Percentiles rank a stretch among this genome's conserved stretches.
phyloP scores from a whole-genome alignment of 2,888 invertebrate species.

The Zele albiditarsus region DNA sequence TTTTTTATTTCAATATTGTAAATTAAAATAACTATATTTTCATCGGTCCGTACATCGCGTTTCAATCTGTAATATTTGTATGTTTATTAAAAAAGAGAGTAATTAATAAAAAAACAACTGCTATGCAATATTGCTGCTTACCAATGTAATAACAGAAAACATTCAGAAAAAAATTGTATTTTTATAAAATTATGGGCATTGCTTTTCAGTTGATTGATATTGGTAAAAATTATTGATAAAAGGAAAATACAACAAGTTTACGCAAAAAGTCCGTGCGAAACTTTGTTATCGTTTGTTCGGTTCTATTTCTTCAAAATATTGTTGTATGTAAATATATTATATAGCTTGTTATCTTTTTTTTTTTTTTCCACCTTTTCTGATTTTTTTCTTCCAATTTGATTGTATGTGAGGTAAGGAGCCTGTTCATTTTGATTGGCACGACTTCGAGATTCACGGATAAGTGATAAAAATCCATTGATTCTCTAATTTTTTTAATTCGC shows the following conservation, averaged over 20 bases:
- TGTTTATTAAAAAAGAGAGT: constrained; percentile 33
- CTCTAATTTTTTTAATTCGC: neutral
- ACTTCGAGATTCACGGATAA: constrained; percentile 6
- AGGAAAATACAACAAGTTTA: neutral
- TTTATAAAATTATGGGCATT: constrained; percentile 40
- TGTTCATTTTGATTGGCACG: constrained; percentile 55
- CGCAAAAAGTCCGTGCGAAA: constrained; percentile 20
- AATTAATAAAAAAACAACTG: neutral
- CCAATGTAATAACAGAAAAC: constrained; percentile 69
- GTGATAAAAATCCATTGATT: neutral
- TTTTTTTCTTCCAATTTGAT: constrained; percentile 64
- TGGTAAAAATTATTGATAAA: neutral
- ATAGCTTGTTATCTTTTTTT: constrained; percentile 70
- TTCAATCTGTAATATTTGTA: constrained; percentile 9
- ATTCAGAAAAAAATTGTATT: constrained; percentile 48
- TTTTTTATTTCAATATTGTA: constrained; percentile 18
- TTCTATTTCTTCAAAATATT: constrained; percentile 67
- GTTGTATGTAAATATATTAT: constrained; percentile 72
- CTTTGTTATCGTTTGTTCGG: constrained; percentile 53
- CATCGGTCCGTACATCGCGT: constrained; percentile 1
- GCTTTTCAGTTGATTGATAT: constrained; percentile 41
- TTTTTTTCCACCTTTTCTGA: constrained; percentile 36
- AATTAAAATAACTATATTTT: constrained; percentile 10
- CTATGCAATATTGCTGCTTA: constrained; percentile 56
- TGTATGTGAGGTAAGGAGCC: constrained; percentile 73